Evolutionary conservation across 2,888 invertebrate genomes (phyloP).

Genomic region (Stenotaenia linearis): DNA sequence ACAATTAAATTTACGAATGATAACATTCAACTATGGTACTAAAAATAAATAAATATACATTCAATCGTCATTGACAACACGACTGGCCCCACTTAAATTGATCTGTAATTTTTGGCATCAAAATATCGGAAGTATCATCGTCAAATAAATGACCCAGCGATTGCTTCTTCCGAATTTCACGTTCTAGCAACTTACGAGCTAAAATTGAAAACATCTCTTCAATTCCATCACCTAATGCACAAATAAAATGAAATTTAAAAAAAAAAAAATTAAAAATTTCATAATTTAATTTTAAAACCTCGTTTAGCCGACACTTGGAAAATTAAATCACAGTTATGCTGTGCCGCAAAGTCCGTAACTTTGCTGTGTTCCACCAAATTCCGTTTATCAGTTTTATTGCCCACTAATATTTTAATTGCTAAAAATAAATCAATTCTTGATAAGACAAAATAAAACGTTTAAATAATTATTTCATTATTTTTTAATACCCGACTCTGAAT

Average conservation of each 20-base stretch:
- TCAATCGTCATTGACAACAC: slow-evolving; percentile 9
- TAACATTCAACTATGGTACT: too few species aligned
- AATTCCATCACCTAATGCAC: slow-evolving; percentile 36
- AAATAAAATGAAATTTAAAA: neutral
- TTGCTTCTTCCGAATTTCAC: slow-evolving; percentile 30
- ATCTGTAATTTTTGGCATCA: neutral
- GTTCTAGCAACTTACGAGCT: slow-evolving; percentile 35
- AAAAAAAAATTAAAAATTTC: neutral
- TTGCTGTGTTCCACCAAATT: slow-evolving; percentile 36
- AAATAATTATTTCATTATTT: neutral
- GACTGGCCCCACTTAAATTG: neutral
- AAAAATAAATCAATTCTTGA: neutral
- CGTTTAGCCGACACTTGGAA: slow-evolving; percentile 38
- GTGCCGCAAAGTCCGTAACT: slow-evolving; percentile 37
- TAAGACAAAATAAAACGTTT: neutral
- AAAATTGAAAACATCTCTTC: slow-evolving; percentile 37
- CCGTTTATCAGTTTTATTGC: slow-evolving; percentile 37
- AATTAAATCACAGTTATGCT: slow-evolving; percentile 38
- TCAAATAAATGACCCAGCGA: slow-evolving; percentile 1
- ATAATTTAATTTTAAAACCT: slow-evolving; percentile 32
- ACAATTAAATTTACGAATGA: too few species aligned
- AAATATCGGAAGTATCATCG: neutral
- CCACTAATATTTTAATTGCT: slow-evolving; percentile 38
- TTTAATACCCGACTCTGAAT: slow-evolving; percentile 35
- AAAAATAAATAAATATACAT: neutral